These are phyloP conservation scores for Xerus inauris DNA, from an alignment of 2,113 vertebrate species.

Conservation along the genomic window DNA sequence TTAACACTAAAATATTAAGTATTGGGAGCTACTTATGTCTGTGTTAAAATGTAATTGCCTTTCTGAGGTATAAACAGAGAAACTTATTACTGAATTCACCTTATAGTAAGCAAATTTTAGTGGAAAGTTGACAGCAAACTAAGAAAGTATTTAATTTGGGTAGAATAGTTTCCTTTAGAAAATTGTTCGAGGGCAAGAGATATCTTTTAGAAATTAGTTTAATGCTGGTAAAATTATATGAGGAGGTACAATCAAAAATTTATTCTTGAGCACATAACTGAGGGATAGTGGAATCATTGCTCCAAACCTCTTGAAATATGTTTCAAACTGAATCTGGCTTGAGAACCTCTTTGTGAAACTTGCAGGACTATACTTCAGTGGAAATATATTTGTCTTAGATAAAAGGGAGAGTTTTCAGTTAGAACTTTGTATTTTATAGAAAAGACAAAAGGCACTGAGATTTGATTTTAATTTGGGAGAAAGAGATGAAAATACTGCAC, in stretches of 20 bases:
- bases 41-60: conserved; percentile 39
- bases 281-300: neutral
- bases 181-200: conserved; percentile 52
- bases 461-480: conserved; percentile 38
- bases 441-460: conserved; percentile 18
- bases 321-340: neutral
- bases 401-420: conserved; percentile 12
- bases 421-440: conserved; percentile 9
- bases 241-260: conserved; percentile 56
- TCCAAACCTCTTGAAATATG: neutral
- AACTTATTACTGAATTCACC: conserved; percentile 26
- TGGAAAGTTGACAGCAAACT: neutral
- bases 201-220: conserved; percentile 54
- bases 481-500: neutral
- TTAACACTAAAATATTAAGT: conserved; percentile 50
- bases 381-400: conserved; percentile 30
- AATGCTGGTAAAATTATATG: conserved; percentile 44
- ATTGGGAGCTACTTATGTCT: neutral
- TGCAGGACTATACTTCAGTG: neutral
- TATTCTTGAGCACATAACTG: conserved; percentile 2
- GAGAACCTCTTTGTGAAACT: conserved; percentile 43
- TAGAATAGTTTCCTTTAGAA: conserved; percentile 49
- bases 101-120: neutral
- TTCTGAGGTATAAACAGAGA: conserved; percentile 39
- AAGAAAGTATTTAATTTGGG: conserved; percentile 28